A percentile compares a stretch with the other conserved stretches of the same genome.
These are phyloP conservation scores for Gymnorhina tibicen DNA, from an alignment of 2,113 vertebrate genomes.

Conservation along the genomic window DNA sequence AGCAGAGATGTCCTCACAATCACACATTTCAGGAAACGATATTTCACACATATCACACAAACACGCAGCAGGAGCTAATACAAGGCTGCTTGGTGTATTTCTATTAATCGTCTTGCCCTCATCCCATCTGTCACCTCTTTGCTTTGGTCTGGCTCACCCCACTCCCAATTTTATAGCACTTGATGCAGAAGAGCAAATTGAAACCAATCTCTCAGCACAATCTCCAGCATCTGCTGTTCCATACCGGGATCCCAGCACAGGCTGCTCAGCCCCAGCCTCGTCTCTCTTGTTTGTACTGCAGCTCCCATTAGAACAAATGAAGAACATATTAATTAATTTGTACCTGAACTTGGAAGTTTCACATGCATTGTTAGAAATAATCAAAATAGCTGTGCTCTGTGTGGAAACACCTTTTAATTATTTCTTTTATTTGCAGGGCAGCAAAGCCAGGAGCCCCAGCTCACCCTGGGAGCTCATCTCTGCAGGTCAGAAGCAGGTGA, in stretches of 20 bases:
- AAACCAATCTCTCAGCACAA: neutral
- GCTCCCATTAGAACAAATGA: neutral
- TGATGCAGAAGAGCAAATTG: neutral
- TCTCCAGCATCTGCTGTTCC: constrained; percentile 22
- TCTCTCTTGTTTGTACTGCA: neutral
- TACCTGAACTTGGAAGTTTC: neutral
- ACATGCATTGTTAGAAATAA: neutral
- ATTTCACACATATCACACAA: neutral
- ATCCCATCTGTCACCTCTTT: neutral
- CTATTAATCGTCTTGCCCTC: neutral
- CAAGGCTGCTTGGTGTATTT: neutral
- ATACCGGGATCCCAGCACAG: neutral
- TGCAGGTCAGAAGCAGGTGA: neutral
- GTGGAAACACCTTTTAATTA: neutral
- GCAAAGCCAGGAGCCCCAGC: neutral
- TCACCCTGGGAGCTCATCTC: neutral
- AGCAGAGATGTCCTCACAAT: neutral
- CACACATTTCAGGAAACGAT: neutral
- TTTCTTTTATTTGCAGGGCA: neutral
- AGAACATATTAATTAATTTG: neutral
- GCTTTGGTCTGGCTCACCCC: neutral
- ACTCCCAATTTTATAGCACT: neutral
- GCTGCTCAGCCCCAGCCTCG: constrained; percentile 30
- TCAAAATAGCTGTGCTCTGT: neutral
- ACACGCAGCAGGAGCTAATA: neutral